Evolutionary conservation across 2,113 vertebrate species (phyloP), one percentile per base, ranked within the genome.

Genomic region (Marmota flaviventris): DNA sequence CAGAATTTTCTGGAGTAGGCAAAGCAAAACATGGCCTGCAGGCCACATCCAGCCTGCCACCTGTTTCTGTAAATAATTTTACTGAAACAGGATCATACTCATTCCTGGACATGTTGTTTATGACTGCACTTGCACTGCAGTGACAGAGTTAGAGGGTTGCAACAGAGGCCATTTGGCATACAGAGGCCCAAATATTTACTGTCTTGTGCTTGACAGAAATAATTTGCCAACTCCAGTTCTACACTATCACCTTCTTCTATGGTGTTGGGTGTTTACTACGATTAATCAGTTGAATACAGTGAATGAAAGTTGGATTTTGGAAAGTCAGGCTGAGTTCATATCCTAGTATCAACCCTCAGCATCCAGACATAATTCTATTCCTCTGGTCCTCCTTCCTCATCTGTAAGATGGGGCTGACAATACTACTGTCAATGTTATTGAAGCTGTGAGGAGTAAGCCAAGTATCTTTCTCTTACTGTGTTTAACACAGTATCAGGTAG

Each of bases 11-110:
- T 93, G 85, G 79, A 85, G n/a, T 67, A 86, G 20, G 13, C 53
- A 67, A 83, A 61, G 61, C 45, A 91, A 79, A 63, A 69, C 81
- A 5, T 69, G 53, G 12, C 24, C 48, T 10, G 3, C 7, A 53
- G 84, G 88, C 48, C 63, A 89, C 85, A 75, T 69, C 14, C 51
- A 53, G 63, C 65, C 83, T 69, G 56, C 17, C 39, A 42, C 72
- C 70, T 79, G 78, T 42, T 95, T 89, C 56, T n/a, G 13, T 84
- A 85, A 95, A 37, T 25, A 51, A 58, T 83, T 83, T 83, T 56
- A 58, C 2, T 32, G 24, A 27, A 87, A 91, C 83, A 65, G 12
- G 77, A 53, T 34, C 45, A 73, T 17, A 25, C 34, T 27, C 65
- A 32, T 75, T 75, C 18, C 73, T 75, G 91, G 73, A 9, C 0